Evolutionary conservation across 2,113 vertebrate genomes (phyloP), one percentile per base, ranked within the genome.

Genomic region (Poeciliopsis prolifica): DNA sequence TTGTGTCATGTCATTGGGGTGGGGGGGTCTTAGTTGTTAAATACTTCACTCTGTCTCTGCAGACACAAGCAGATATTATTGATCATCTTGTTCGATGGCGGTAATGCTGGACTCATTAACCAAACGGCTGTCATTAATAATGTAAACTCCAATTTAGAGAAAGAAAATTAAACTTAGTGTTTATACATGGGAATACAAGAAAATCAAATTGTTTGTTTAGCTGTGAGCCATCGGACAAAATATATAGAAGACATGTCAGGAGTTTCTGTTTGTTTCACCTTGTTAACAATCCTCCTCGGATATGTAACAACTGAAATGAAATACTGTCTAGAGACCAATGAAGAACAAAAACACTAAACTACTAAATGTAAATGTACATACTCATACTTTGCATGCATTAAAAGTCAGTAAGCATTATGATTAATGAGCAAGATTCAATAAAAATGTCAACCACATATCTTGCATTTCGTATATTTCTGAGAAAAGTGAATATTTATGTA

Each of bases 1-100:
- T 79, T 86, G 89, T 88, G 77, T 78, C 68, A 72, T 67, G 76
- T 82, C 86, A 84, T 82, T 71, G 65, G 17, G 17, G 14, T 61
- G 74, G 83, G 14, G 64, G 74, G 83, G 80, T 74, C 83, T 81
- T 71, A 71, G 68, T 67, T 75, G 82, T 91, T 91, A 90, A 92
- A 88, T 88, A 86, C 83, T 80, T 80, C 81, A 72, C 80, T 90
- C 85, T 80, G 86, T 89, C 88, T 86, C 87, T 68, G 77, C 35
- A 70, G 75, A 82, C 81, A 72, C 79, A 54, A 68, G 24, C 84
- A 76, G 86, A 80, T 87, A 85, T 84, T 87, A 91, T 92, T 85
- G 88, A 90, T 82, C 60, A 42, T 79, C 58, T 65, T 67, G 85
- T 80, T 81, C n/a, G 51, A 70, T 89, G 79, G 86, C 81, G 83